These are phyloP conservation scores for Euspilapteryx auroguttella DNA, from an alignment of 2,888 invertebrate genomes.

Conservation along the genomic window DNA sequence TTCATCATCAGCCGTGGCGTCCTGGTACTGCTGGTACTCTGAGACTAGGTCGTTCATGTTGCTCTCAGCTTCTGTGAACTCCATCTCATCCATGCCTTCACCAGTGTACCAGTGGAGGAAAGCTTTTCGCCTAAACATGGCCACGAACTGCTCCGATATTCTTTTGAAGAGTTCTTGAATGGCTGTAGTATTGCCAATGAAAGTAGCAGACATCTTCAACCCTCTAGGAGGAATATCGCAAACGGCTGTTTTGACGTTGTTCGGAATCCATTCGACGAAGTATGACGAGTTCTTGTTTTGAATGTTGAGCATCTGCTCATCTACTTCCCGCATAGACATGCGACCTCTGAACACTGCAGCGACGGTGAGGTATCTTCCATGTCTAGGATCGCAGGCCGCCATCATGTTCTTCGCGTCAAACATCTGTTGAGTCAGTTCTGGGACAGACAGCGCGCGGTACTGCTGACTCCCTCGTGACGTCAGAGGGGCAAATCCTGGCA, in stretches of 20 bases:
- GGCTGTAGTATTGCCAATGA: conserved; percentile 85
- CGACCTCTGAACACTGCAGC: conserved; percentile 87
- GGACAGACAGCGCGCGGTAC: conserved; percentile 87
- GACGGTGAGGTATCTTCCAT: conserved; percentile 86
- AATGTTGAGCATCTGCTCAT: too few relatives aligned
- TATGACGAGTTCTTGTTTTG: conserved; percentile 85
- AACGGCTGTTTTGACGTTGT: too few relatives aligned
- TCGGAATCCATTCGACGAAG: conserved; percentile 83
- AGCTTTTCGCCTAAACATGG: too few relatives aligned
- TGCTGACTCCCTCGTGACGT: conserved; percentile 82
- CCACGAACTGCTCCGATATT: conserved; percentile 80
- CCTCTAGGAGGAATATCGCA: conserved; percentile 66
- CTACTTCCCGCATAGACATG: too few relatives aligned
- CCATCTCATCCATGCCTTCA: too few relatives aligned
- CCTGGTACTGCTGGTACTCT: conserved; percentile 78
- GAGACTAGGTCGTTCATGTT: too few relatives aligned
- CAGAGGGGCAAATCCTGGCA: too few relatives aligned
- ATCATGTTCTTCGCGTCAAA: too few relatives aligned
- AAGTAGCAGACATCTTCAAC: conserved; percentile 85
- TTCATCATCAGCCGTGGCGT: conserved; percentile 61
- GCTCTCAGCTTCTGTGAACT: too few relatives aligned
- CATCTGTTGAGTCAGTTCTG: conserved; percentile 82
- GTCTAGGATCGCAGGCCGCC: conserved; percentile 86
- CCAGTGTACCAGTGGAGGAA: too few relatives aligned
- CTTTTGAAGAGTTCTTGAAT: conserved; percentile 87